Evolutionary conservation across 1,140 invertebrate species (phyloP).

Genomic region (Saccostrea cuccullata): DNA sequence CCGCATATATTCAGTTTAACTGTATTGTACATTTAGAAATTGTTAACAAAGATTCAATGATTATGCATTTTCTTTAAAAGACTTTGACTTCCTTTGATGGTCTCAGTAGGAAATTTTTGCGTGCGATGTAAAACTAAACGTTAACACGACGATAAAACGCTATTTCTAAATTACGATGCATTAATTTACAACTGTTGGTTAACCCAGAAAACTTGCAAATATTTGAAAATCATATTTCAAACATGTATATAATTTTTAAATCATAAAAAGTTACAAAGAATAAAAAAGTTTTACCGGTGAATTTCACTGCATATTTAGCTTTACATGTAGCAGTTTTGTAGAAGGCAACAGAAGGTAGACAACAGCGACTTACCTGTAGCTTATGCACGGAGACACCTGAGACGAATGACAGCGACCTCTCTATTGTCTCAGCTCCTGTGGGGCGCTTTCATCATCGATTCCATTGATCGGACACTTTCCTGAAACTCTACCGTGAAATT

Average conservation of each 20-base stretch:
- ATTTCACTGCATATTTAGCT: not conserved
- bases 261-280: no score
- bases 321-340: not conserved
- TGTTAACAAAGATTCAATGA: no score
- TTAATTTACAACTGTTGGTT: not conserved
- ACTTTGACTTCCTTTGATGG: no score
- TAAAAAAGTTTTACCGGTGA: no score
- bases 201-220: not conserved
- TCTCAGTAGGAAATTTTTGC: not conserved
- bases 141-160: not conserved
- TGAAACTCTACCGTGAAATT: not conserved
- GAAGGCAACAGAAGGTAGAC: not conserved
- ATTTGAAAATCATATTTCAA: not conserved
- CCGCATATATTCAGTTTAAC: not conserved
- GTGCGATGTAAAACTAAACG: not conserved
- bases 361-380: not conserved
- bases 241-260: not conserved
- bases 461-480: slow-evolving; percentile 15
- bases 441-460: slow-evolving; percentile 14
- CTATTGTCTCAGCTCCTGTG: not conserved
- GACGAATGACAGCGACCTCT: not conserved
- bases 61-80: no score
- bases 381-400: not conserved
- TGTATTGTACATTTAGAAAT: not conserved
- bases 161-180: not conserved